Conservation (phyloP, 2,113 vertebrate genomes). For the Scomber colias region DNA sequence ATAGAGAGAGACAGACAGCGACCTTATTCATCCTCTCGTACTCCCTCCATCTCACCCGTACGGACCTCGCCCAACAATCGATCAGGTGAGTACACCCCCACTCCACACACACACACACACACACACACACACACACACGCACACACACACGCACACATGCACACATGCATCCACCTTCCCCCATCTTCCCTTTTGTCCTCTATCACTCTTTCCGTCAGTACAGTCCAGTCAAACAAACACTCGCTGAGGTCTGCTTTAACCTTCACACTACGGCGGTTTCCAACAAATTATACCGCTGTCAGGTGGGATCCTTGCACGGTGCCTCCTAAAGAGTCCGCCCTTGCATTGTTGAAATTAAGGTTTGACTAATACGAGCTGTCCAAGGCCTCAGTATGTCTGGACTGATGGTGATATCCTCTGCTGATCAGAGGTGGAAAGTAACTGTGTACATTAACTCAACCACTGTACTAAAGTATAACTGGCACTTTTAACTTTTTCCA, state of each 20-base stretch:
- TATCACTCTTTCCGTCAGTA: conserved; percentile 43
- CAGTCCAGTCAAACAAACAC: conserved; percentile 46
- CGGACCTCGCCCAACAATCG: conserved; percentile 98
- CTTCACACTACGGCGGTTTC: conserved; percentile 54
- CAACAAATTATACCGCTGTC: conserved; percentile 48
- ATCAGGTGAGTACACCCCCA: conserved; percentile 88
- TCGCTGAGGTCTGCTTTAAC: conserved; percentile 45
- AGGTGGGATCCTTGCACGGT: conserved; percentile 31
- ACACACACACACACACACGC: too few relatives aligned
- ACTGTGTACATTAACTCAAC: too few relatives aligned
- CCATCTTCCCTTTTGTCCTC: conserved; percentile 36
- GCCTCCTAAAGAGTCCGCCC: conserved; percentile 36
- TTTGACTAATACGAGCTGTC: conserved; percentile 29
- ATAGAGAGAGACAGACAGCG: conserved; percentile 97
- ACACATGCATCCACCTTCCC: neutral
- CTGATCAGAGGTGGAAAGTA: too few relatives aligned
- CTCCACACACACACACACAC: neutral
- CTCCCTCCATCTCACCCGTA: conserved; percentile 97
- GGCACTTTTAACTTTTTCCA: too few relatives aligned
- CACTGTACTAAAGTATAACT: too few relatives aligned
- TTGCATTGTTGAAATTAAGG: conserved; percentile 17
- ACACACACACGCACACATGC: neutral
- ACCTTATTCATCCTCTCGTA: conserved; percentile 98
- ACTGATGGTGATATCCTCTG: conserved; percentile 11
- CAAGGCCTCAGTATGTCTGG: conserved; percentile 14